phyloP scores from a whole-genome alignment of 2,888 invertebrate species.

The Macrophya annulata region DNA sequence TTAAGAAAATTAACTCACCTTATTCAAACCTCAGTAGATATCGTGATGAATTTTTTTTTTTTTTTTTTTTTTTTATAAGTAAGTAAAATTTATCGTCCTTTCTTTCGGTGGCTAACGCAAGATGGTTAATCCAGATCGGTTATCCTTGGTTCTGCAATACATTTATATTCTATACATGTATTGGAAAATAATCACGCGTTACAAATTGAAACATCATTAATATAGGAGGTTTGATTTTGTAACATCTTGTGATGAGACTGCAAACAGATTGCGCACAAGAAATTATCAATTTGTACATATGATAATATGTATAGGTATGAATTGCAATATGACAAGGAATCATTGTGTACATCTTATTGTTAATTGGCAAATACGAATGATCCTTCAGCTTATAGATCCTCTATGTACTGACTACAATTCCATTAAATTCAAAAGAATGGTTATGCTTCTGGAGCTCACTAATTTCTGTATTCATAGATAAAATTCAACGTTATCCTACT shows the following conservation, averaged over 20 bases:
- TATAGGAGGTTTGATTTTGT: slow-evolving; percentile 11
- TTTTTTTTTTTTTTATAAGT: background rate
- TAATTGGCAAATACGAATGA: background rate
- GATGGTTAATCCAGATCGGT: background rate
- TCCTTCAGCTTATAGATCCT: background rate
- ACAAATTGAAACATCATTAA: slow-evolving; percentile 20
- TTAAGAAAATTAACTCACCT: background rate
- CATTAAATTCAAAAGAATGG: background rate
- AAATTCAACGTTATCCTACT: background rate
- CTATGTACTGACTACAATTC: background rate
- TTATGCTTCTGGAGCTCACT: background rate
- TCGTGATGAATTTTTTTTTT: background rate
- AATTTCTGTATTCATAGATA: background rate
- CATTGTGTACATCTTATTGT: background rate
- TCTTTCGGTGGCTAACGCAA: background rate
- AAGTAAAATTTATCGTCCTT: background rate
- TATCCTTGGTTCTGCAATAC: background rate
- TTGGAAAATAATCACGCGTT: background rate
- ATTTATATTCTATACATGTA: background rate
- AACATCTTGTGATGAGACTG: background rate
- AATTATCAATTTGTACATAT: slow-evolving; percentile 1
- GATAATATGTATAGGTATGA: background rate
- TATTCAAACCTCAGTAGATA: background rate
- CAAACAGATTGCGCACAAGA: background rate
- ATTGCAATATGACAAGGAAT: background rate